A percentile compares a stretch with the other conserved stretches of the same genome.
Conservation (phyloP, 2,888 invertebrate genomes). For the Saturnia japonica region DNA sequence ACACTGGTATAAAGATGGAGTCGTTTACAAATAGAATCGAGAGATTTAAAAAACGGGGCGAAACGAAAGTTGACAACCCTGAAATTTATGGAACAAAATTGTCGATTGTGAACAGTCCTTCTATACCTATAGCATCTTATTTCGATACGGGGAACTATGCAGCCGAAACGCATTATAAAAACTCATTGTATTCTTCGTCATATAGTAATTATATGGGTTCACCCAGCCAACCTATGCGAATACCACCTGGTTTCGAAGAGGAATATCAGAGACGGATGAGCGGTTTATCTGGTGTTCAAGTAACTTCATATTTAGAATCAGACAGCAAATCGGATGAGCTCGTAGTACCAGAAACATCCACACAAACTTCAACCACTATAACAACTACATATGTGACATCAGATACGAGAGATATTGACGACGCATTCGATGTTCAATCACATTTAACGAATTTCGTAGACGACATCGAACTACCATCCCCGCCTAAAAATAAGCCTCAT, state of each 20-base stretch:
- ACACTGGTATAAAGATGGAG: slow-evolving; percentile 47
- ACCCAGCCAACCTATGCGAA: slow-evolving; percentile 38
- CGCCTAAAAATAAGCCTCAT: not conserved
- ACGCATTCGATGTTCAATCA: slow-evolving; percentile 34
- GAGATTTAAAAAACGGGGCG: slow-evolving; percentile 61
- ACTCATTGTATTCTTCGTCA: slow-evolving; percentile 52
- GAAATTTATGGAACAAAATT: slow-evolving; percentile 29
- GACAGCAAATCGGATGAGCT: slow-evolving; percentile 30
- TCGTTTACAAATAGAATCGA: slow-evolving; percentile 71
- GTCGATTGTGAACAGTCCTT: slow-evolving; percentile 45
- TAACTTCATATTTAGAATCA: slow-evolving; percentile 15
- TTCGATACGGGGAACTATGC: slow-evolving; percentile 77
- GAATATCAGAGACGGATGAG: slow-evolving; percentile 49
- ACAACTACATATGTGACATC: slow-evolving; percentile 35
- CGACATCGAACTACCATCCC: slow-evolving; percentile 13
- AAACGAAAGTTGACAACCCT: slow-evolving; percentile 34
- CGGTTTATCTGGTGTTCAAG: slow-evolving; percentile 29
- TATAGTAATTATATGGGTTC: slow-evolving; percentile 30
- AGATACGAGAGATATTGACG: slow-evolving; percentile 13
- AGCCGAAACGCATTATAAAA: slow-evolving; percentile 66
- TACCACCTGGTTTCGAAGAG: slow-evolving; percentile 73
- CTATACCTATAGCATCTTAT: slow-evolving; percentile 66
- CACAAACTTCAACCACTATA: slow-evolving; percentile 46
- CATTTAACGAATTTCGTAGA: slow-evolving; percentile 31
- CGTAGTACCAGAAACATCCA: slow-evolving; percentile 50